Evolutionary conservation across 2,113 vertebrate genomes (phyloP).

Genomic region (Hydrochoerus hydrochaeris): DNA sequence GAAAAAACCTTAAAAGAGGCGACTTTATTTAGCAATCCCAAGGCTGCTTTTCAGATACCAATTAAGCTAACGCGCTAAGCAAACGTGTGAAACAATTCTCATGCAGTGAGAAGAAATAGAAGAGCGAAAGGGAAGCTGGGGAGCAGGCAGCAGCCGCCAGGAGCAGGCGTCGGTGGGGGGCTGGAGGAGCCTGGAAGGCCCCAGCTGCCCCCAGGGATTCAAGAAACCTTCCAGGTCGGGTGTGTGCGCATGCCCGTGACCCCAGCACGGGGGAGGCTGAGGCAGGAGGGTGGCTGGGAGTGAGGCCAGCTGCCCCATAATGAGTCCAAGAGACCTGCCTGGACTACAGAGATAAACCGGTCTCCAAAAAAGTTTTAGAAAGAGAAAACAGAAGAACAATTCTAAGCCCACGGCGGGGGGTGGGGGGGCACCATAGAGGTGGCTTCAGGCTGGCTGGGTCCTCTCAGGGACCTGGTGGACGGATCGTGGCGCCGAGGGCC

Average conservation of each 20-base stretch:
- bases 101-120: neutral
- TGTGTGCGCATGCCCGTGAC: neutral
- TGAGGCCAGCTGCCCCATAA: neutral
- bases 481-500: neutral
- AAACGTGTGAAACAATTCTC: constrained; percentile 15
- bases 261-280: neutral
- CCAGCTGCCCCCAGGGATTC: neutral
- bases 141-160: neutral
- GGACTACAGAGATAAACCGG: neutral
- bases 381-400: neutral
- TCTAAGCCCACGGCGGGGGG: neutral
- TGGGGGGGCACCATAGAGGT: too few species aligned
- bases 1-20: neutral
- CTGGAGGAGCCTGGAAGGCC: neutral
- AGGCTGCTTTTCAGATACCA: constrained; percentile 36
- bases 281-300: neutral
- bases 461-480: neutral
- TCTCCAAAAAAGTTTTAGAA: neutral
- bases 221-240: neutral
- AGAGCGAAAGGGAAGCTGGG: neutral
- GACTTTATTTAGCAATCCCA: constrained; percentile 51
- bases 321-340: neutral
- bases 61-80: neutral
- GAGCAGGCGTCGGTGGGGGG: neutral
- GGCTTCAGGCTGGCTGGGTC: too few species aligned